Base-by-base conservation (phyloP, 2,888 invertebrate species). In the Scotopteryx bipunctaria region DNA sequence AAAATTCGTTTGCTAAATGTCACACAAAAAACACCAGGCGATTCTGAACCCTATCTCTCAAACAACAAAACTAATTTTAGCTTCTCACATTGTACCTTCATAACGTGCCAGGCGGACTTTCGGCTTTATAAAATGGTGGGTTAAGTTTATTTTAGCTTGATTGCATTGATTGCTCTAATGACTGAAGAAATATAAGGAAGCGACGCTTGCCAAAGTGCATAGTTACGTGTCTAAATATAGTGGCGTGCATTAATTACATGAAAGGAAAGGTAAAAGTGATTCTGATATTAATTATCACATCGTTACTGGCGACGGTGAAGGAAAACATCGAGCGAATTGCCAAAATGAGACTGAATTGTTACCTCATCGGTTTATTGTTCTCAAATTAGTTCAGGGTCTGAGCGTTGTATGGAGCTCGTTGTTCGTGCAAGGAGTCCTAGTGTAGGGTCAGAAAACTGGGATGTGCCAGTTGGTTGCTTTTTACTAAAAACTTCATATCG, bases 1-100 rank as follows among this genome's bases (percentile, higher is more conserved):
- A 76, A 77, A 78, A 74, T 76, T 69, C 71, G 69, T 71, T 73
- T 76, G 74, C 71, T 67, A 87, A 86, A 88, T 88, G 88, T 87
- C 88, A 87, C 58, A 56, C 48, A 2, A 23, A 23, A 11, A 5
- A 0, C 5, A n/a, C n/a, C 32, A 52, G 4, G 2, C 8, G 9
- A 57, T 21, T 48, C 35, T 52, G 31, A 45, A 48, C 67, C 61
- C 45, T 61, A 55, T 55, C 42, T 44, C 33, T 0, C 3, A 1
- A 17, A 0, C 0, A 0, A 2, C 46, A 58, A 0, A 41, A 55
- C 56, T 36, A 56, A 45, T 59, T 63, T 58, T 65, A 3, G 36
- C 1, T 3, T 53, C 51, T 17, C 11, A 23, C 9, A 19, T 6
- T 21, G 15, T 38, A 13, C 25, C 16, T 21, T 15, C 2, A 14